Base-by-base conservation (phyloP, 2,113 vertebrate species). In the Leiothrix lutea region DNA sequence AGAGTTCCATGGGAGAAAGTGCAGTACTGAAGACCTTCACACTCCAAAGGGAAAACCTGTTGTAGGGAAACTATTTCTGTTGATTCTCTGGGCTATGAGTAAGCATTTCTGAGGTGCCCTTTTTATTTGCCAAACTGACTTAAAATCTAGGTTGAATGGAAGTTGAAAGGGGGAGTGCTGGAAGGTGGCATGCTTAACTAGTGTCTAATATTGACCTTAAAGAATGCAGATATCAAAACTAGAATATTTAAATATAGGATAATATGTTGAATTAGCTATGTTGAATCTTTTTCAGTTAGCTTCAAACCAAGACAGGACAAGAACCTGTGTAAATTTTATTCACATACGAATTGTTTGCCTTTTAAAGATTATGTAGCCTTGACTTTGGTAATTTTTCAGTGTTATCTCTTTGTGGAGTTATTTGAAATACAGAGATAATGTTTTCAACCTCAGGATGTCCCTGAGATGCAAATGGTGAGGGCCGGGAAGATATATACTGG, bases 1-100 rank as follows among this genome's bases (percentile, higher is more conserved):
- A 25, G 11, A 9, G 11, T 70, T 9, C 0, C 1, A 1, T 14
- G 18, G 38, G 23, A 50, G 5, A 66, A 84, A 38, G 7, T 64
- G 9, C 14, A 17, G n/a, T 56, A 23, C 14, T 25, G 23, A 35
- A 83, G 31, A 53, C 22, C 11, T 51, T 22, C 12, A 35, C 5
- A 6, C 8, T 72, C 21, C 44, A 64, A 40, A 88, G 74, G 11
- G 29, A n/a, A 62, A 50, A 12, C 2, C 11, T 71, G 25, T 42
- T 56, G 3, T 38, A 44, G 25, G n/a, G 29, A 53, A 62, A 6
- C n/a, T 69, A 7, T 54, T 93, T 70, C 38, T 58, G 15, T 50
- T 48, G 11, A 18, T 69, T 80, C 19, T 5, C 12, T 18, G 9
- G 36, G 9, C 29, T 56, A 3, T n/a, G 78, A 69, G 58, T 40